phyloP scores from a whole-genome alignment of 2,797 vertebrate species.

The Coilia nasus region DNA sequence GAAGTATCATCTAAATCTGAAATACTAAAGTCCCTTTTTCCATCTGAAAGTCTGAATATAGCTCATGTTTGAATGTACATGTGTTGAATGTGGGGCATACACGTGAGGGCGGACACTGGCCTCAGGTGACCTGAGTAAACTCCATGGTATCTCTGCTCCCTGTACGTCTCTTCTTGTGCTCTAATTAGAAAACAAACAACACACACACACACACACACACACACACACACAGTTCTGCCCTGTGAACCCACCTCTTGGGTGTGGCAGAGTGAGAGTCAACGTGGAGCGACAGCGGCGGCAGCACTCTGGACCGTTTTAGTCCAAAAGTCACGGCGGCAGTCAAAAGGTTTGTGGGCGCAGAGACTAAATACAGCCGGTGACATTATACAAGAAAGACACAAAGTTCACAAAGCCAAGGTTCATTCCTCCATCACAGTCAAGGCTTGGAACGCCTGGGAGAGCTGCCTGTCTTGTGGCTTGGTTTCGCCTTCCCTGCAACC shows the following conservation, averaged over 20 bases:
- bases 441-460: too few species aligned
- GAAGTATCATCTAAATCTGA: not conserved
- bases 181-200: not conserved
- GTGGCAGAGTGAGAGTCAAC: not conserved
- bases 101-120: not conserved
- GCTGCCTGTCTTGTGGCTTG: conserved; percentile 11
- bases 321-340: conserved; percentile 47
- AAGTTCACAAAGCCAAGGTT: conserved; percentile 24
- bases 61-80: not conserved
- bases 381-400: conserved; percentile 21
- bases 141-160: conserved; percentile 1
- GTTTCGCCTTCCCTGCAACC: not conserved
- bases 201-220: conserved; percentile 11
- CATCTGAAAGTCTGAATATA: not conserved
- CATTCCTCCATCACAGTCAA: not conserved
- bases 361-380: conserved; percentile 1
- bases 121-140: not conserved
- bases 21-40: not conserved
- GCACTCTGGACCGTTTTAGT: conserved; percentile 8
- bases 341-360: not conserved
- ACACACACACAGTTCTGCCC: conserved; percentile 11
- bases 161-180: not conserved
- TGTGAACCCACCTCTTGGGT: conserved; percentile 2
- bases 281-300: not conserved
- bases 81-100: not conserved